Evolutionary conservation across 2,888 invertebrate species (phyloP).

Genomic region (Sesamia inferens): DNA sequence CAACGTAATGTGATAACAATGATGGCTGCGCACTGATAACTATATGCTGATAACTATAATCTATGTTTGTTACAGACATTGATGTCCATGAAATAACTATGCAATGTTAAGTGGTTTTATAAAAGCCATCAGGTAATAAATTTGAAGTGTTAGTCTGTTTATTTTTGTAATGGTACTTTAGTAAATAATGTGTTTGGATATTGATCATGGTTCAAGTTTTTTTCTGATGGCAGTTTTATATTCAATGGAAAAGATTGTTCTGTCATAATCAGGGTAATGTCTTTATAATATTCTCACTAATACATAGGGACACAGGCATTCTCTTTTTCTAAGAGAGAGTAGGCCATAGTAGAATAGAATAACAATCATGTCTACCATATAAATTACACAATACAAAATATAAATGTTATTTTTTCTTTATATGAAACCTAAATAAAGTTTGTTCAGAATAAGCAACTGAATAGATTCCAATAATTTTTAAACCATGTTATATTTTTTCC

Average conservation of each 20-base stretch:
- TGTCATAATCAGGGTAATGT: background rate
- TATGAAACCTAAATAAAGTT: too few species aligned
- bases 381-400: too few species aligned
- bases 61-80: constrained; percentile 48
- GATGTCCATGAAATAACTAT: constrained; percentile 46
- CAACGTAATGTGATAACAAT: constrained; percentile 53
- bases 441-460: too few species aligned
- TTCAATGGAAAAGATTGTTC: background rate
- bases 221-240: background rate
- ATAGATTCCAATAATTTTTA: too few species aligned
- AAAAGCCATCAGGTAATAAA: constrained; percentile 48
- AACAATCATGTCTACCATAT: too few species aligned
- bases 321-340: background rate
- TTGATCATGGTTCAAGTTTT: background rate
- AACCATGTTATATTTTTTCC: too few species aligned
- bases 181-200: constrained; percentile 12
- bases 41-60: constrained; percentile 61
- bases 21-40: constrained; percentile 57
- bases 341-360: background rate
- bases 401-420: too few species aligned
- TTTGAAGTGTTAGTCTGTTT: constrained; percentile 16
- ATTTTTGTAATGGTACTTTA: too few species aligned
- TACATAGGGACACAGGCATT: too few species aligned
- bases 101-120: constrained; percentile 46
- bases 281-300: background rate